A percentile compares a stretch with the other conserved stretches of the same genome.
phyloP scores from a whole-genome alignment of 2,113 vertebrate genomes.

The Morone chrysops region DNA sequence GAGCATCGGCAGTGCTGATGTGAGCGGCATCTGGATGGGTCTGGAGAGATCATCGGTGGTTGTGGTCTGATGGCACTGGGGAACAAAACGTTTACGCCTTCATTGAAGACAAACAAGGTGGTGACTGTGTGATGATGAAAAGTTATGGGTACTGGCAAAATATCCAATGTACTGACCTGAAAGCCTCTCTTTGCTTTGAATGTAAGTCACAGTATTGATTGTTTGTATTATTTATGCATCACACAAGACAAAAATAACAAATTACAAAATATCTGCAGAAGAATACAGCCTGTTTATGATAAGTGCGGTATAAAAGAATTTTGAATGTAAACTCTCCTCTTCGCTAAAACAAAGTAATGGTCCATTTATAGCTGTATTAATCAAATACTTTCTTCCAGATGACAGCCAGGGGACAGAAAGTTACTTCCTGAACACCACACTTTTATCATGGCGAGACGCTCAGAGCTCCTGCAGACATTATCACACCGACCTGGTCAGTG shows the following conservation, averaged over 20 bases:
- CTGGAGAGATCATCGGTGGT: not conserved
- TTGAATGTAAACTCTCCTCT: no score
- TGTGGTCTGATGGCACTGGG: conserved; percentile 7
- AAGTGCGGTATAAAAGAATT: no score
- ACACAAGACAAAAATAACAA: no score
- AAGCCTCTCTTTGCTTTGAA: not conserved
- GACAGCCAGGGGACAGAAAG: not conserved
- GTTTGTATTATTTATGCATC: no score
- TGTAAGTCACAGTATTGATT: not conserved
- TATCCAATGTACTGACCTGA: not conserved
- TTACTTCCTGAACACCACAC: not conserved
- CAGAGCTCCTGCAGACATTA: not conserved
- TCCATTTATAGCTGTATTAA: not conserved
- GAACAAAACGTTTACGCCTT: accelerated
- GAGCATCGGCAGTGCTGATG: no score
- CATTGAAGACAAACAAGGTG: accelerated
- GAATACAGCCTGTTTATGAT: no score
- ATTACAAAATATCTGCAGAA: no score
- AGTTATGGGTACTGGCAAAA: not conserved
- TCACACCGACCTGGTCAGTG: not conserved
- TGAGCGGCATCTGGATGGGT: not conserved
- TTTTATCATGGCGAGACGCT: not conserved
- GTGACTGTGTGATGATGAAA: not conserved
- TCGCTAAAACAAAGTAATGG: not conserved
- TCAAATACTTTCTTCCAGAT: not conserved